Evolutionary conservation across 2,888 invertebrate species (phyloP), one percentile per base, ranked within the genome.

Genomic region (Nomada goodeniana): DNA sequence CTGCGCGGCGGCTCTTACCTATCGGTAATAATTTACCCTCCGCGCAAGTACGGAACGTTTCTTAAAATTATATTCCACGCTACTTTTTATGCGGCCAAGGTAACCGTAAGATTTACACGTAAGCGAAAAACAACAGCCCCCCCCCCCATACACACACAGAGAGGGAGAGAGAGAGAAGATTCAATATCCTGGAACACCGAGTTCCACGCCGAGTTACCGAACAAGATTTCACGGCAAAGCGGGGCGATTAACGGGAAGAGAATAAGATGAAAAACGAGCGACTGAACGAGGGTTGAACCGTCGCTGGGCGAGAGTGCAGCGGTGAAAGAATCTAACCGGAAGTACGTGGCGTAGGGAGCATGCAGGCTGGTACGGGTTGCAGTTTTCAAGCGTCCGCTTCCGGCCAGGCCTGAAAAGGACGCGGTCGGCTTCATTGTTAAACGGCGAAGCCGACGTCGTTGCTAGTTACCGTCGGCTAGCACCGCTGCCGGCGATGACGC

Each of bases 361-460:
- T 68, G 80, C 83, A 76, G 84, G 81, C 70, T 68, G 79, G 79
- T 77, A 79, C 85, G 87, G 85, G 89, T 88, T 91, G 92, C 90
- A 90, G 89, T 90, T 91, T 91, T 92, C 88, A 90, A 92, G 92
- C 87, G 88, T 85, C 88, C 83, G 88, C 88, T 91, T 92, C 92
- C 92, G 92, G 90, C 78, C 86, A 78, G 81, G 90, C 78, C 89
- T 90, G 89, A 91, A 91, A 91, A 90, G 89, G 90, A 91, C 89
- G 86, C 88, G 84, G 90, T 91, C 84, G 90, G 89, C 90, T 90
- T 91, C 92, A 92, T 92, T 91, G 93, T 91, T 91, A 89, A 92
- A 91, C 89, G 90, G 83, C 89, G 89, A 87, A 87, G 83, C 84
- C 85, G 83, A 84, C 88, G 81, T 84, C 83, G 80, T 84, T 78